A percentile compares a stretch with the other conserved stretches of the same genome.
These are phyloP conservation scores for Phorcus lineatus DNA, from an alignment of 2,888 invertebrate species.

Conservation along the genomic window DNA sequence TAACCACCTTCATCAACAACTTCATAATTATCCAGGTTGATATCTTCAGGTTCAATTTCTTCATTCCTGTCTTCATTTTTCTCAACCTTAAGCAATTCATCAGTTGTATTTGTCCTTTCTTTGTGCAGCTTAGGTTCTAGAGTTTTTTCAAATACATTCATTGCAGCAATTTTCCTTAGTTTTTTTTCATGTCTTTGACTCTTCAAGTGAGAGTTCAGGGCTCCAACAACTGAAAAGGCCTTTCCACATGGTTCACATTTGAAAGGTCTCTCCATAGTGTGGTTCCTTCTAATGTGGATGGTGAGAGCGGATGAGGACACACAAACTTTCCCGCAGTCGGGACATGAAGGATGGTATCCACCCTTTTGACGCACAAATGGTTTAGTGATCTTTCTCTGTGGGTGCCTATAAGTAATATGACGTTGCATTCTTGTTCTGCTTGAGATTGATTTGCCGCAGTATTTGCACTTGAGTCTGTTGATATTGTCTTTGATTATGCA, in stretches of 20 bases:
- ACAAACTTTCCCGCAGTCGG: conserved; percentile 45
- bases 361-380: conserved; percentile 45
- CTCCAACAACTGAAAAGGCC: background rate
- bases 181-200: conserved; percentile 40
- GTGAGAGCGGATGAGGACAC: conserved; percentile 45
- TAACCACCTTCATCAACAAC: background rate
- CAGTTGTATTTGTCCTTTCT: background rate
- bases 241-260: conserved; percentile 45
- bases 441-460: conserved; percentile 62
- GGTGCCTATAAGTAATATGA: conserved; percentile 60
- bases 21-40: background rate
- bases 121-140: background rate
- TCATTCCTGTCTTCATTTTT: conserved; percentile 9
- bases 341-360: conserved; percentile 47
- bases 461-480: conserved; percentile 62
- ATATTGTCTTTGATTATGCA: conserved; percentile 68
- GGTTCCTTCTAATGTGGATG: conserved; percentile 48
- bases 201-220: conserved; percentile 42
- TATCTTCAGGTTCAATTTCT: conserved; percentile 22
- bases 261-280: conserved; percentile 49
- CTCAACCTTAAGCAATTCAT: background rate
- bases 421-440: conserved; percentile 59
- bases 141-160: background rate
- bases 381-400: conserved; percentile 44
- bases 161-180: conserved; percentile 21